Evolutionary conservation across 1,140 invertebrate species (phyloP), one percentile per base, ranked within the genome.

Genomic region (Gonatopus flavifemur): DNA sequence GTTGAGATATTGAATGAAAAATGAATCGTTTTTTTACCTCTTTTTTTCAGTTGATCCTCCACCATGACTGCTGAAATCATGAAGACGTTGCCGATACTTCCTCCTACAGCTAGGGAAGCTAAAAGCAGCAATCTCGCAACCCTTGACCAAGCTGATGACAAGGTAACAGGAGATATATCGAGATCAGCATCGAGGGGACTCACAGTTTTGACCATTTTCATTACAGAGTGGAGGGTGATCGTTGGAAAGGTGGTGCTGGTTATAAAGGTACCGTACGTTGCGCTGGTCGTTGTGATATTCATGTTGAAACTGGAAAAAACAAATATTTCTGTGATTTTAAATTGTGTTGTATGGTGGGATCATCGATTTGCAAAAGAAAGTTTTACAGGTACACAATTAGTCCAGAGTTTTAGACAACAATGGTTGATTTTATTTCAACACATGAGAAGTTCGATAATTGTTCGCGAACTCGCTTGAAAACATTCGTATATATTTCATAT

Each of bases 31-130:
- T 24, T 25, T 51, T 71, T 72, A 87, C 87, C 87, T 81, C 82
- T 78, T 71, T 85, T 85, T 58, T 84, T 83, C 1, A 88, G 72
- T 60, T 87, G 84, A 57, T 88, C 85, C 52, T 88, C 86, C 15
- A 87, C 85, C 78, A 88, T 87, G 21, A 89, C 82, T 3, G 88
- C 84, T 22, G 84, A 86, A 62, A 89, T 88, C 81, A 88, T 87
- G 64, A 89, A 89, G 35, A 89, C 83, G 62, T 88, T 88, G 18
- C 87, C 87, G 24, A 89, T 80, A 50, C 85, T 86, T 3, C 89
- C 89, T 13, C 88, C 62, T 0, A 84, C 82, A 0, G 86, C 80
- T 22, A 88, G 76, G 0, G 83, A 80, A 0, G 85, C 82, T 18
- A 90, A 73, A 15, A 90, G 69, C 7, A 91, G 64, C 0, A 91